phyloP scores from a whole-genome alignment of 1,140 invertebrate genomes.

The Eumaeus atala region DNA sequence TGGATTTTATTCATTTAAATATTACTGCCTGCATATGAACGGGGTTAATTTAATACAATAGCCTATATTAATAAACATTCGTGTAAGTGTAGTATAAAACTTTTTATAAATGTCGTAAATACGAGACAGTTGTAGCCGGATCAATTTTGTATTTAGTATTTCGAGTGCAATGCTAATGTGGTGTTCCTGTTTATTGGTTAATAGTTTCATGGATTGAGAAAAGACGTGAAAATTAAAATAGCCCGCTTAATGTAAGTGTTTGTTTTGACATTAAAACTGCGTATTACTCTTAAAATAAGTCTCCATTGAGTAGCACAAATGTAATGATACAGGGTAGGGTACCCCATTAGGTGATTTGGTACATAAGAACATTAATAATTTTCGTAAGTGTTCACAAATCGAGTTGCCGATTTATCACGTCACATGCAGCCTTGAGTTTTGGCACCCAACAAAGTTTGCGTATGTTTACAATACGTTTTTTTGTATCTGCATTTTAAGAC shows the following conservation, averaged over 20 bases:
- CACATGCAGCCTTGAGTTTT: neutral
- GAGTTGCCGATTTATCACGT: slow-evolving; percentile 1
- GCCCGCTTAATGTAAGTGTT: neutral
- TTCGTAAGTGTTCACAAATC: neutral
- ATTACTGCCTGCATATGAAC: slow-evolving; percentile 29
- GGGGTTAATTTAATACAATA: slow-evolving; percentile 16
- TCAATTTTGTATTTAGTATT: slow-evolving; percentile 42
- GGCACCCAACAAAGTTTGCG: neutral
- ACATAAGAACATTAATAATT: neutral
- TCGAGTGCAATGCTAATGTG: slow-evolving; percentile 32
- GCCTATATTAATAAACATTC: neutral
- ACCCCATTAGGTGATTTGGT: too few relatives aligned
- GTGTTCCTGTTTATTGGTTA: slow-evolving; percentile 1
- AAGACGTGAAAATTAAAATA: neutral
- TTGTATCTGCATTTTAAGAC: neutral
- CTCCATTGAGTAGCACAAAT: too few relatives aligned
- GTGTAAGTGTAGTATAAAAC: slow-evolving; percentile 27
- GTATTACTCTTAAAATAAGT: neutral
- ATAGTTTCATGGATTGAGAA: slow-evolving; percentile 2
- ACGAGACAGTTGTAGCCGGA: slow-evolving; percentile 35
- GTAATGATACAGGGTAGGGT: too few relatives aligned
- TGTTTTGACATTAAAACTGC: neutral
- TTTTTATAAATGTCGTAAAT: slow-evolving; percentile 21
- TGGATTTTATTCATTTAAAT: slow-evolving; percentile 29
- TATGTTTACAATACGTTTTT: slow-evolving; percentile 4